phyloP scores from a whole-genome alignment of 2,113 vertebrate genomes.

The Apteryx mantelli region DNA sequence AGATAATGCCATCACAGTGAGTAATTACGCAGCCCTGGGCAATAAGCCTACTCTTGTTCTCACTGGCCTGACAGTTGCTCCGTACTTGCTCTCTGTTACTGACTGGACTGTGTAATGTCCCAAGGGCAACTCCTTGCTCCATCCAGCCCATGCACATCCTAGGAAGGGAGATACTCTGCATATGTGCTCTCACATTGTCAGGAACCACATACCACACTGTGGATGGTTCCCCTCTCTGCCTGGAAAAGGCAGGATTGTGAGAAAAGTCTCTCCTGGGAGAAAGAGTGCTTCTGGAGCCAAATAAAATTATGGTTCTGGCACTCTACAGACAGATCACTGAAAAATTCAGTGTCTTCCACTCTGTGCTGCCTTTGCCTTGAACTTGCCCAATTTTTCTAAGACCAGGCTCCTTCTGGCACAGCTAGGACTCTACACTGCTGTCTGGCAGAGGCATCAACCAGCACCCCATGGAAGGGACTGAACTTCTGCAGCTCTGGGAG shows the following conservation, averaged over 20 bases:
- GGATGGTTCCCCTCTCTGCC: neutral
- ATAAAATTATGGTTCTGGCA: neutral
- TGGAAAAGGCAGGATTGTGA: neutral
- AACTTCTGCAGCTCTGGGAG: neutral
- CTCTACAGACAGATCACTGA: neutral
- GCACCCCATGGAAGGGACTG: neutral
- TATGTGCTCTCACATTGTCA: neutral
- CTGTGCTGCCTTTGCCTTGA: neutral
- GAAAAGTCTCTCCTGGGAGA: neutral
- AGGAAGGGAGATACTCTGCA: neutral
- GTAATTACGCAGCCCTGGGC: rapidly evolving
- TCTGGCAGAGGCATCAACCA: neutral
- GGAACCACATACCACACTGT: neutral
- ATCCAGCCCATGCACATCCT: neutral
- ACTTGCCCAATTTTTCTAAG: neutral
- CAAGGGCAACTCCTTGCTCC: neutral
- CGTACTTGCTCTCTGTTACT: neutral
- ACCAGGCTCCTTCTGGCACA: neutral
- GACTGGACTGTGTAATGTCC: neutral
- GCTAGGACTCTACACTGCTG: neutral
- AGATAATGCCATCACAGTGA: neutral
- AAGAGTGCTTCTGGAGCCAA: too few relatives aligned
- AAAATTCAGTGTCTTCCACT: neutral
- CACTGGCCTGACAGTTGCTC: neutral
- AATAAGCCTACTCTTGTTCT: neutral